Conservation (phyloP, 2,888 invertebrate species). For the Phrixothrix hirtus region DNA sequence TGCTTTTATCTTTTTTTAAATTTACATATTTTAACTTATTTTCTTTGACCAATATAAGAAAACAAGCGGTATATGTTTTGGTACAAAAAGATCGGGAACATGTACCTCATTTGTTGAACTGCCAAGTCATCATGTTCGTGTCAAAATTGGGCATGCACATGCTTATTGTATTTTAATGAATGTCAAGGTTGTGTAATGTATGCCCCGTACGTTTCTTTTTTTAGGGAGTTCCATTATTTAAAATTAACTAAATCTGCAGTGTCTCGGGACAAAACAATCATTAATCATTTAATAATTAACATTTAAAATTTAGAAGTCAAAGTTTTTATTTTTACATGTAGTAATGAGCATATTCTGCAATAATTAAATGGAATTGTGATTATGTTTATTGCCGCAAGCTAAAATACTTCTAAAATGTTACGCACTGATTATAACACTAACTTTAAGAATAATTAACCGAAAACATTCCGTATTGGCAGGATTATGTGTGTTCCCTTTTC, state of each 20-base stretch:
- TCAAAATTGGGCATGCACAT: slow-evolving; percentile 9
- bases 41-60: neutral
- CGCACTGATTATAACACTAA: slow-evolving; percentile 15
- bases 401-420: slow-evolving; percentile 8
- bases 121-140: slow-evolving; percentile 10
- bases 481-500: too few species aligned
- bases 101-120: slow-evolving; percentile 5
- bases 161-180: slow-evolving; percentile 4
- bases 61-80: neutral
- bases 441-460: slow-evolving; percentile 4
- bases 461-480: too few species aligned
- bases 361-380: too few species aligned
- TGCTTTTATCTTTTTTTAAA: neutral
- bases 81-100: neutral
- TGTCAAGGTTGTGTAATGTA: slow-evolving; percentile 6
- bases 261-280: too few species aligned
- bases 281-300: too few species aligned
- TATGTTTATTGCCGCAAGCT: neutral
- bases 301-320: slow-evolving; percentile 1
- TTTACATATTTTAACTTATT: neutral
- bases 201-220: too few species aligned
- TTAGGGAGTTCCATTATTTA: too few species aligned
- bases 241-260: too few species aligned
- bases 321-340: too few species aligned
- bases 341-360: too few species aligned